phyloP scores from a whole-genome alignment of 2,797 vertebrate species.

The Synanceia verrucosa region DNA sequence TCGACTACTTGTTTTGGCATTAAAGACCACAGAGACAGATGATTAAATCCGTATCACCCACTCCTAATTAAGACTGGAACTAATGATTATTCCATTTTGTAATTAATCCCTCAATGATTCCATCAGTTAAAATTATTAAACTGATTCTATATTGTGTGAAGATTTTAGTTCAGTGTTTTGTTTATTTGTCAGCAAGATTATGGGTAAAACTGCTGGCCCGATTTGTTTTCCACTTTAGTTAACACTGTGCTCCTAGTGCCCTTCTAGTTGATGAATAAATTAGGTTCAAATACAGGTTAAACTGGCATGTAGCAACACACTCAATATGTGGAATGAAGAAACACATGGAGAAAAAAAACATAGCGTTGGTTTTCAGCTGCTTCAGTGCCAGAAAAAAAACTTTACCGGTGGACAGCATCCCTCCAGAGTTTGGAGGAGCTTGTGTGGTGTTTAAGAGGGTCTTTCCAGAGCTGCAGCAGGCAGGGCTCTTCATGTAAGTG shows the following conservation, averaged over 20 bases:
- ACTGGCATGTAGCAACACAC: no score
- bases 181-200: no score
- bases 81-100: not conserved
- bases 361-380: not conserved
- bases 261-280: not conserved
- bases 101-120: constrained; percentile 4
- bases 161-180: not conserved
- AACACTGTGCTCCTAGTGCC: not conserved
- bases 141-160: no score
- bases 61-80: not conserved
- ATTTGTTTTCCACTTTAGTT: not conserved
- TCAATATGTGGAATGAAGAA: constrained; percentile 2
- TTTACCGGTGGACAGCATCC: constrained; percentile 4
- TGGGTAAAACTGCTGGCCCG: no score
- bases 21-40: not conserved
- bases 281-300: not conserved
- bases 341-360: no score
- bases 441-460: constrained; percentile 17
- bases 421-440: constrained; percentile 8
- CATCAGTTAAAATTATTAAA: no score
- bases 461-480: constrained; percentile 1
- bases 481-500: constrained; percentile 22
- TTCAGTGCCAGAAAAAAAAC: not conserved
- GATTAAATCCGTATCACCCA: not conserved
- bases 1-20: not conserved